Base-by-base conservation (phyloP, 2,797 vertebrate genomes). In the Carcharodon carcharias region DNA sequence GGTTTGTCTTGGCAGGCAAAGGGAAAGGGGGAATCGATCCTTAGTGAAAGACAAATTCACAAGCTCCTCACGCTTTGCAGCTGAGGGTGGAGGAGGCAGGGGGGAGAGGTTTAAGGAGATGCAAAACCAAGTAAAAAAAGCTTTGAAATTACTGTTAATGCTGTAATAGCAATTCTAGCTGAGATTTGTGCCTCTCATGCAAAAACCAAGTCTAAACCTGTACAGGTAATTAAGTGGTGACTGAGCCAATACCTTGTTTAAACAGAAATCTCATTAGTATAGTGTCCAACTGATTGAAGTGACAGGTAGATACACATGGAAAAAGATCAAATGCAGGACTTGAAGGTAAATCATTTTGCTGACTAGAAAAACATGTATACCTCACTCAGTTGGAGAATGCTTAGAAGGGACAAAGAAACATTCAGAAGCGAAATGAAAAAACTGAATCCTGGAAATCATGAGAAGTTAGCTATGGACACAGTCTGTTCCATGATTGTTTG, bases 151-250 rank as follows among this genome's bases (percentile, higher is more conserved):
- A 45, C 1, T 28, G 87, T 12, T 35, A 35, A 4, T 93, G 61
- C 61, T 65, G 63, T 65, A 63, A 50, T 50, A 50, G 82, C 45
- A 50, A 85, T 85, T 85, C 40, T 85, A 23, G n/a, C 21, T 45
- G 23, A 12, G 91, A 67, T 45, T 67, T 45, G 11, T 93, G 91
- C 63, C n/a, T 28, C 26, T 45, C 23, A 93, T 26, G 91, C n/a
- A 93, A 56, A 65, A 67, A 65, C 61, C n/a, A 67, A 26, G 91
- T 93, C 63, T 67, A 93, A 93, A 67, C 63, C 16, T 93, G 91
- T 40, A 12, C 3, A 26, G 40, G 8, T 67, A 93, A 93, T 93
- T 67, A 93, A 45, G 7, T 67, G 61, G 89, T 40, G 61, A 65
- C 61, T 93, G n/a, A 93, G n/a, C 40, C 61, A 67, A 65, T n/a